These are phyloP conservation scores for Aphelenchoides besseyi DNA, from an alignment of 1,140 invertebrate genomes.

Conservation along the genomic window DNA sequence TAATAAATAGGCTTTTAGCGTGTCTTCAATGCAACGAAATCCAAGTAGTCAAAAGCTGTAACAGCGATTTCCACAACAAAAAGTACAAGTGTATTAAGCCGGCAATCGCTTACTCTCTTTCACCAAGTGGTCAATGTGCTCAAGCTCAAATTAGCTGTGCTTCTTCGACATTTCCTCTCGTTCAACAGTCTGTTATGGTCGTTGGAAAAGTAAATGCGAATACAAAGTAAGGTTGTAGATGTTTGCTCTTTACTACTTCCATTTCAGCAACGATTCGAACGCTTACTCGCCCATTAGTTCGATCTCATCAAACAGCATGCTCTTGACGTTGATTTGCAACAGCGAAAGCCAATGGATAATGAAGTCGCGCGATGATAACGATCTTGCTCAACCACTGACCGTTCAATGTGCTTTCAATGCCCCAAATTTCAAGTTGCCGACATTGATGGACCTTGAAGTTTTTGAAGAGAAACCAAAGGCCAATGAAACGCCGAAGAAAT, in stretches of 20 bases:
- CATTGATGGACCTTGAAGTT: background rate
- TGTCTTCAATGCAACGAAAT: slow-evolving; percentile 5
- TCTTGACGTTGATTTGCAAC: background rate
- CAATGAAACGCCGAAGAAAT: background rate
- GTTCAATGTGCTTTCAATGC: background rate
- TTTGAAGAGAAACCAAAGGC: background rate
- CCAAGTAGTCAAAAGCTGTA: background rate
- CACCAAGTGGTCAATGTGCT: background rate
- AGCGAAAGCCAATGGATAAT: slow-evolving; percentile 4
- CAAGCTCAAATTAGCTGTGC: background rate
- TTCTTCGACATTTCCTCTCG: background rate
- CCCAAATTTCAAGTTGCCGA: background rate
- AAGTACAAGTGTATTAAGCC: background rate
- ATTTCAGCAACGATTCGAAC: background rate
- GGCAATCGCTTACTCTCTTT: background rate
- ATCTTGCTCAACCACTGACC: background rate
- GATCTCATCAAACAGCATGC: background rate
- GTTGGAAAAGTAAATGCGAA: background rate
- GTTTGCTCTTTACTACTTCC: background rate
- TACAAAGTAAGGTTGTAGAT: background rate
- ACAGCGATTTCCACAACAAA: background rate
- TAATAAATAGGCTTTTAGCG: background rate
- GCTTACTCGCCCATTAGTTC: background rate
- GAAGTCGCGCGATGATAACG: background rate
- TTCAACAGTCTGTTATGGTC: background rate